phyloP scores from a whole-genome alignment of 1,140 invertebrate species.

The Spodoptera frugiperda region DNA sequence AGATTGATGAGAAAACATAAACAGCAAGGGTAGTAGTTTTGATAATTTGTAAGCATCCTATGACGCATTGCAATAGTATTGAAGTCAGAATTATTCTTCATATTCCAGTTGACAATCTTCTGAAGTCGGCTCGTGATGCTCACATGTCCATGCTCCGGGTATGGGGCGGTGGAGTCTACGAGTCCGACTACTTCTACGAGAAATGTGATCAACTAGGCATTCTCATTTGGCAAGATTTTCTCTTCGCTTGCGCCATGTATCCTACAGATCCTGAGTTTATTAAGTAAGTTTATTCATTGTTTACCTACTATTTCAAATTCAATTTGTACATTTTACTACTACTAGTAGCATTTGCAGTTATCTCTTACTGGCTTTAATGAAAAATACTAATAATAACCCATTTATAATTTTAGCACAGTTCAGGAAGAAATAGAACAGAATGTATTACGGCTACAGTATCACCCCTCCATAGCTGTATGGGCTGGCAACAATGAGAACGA shows the following conservation, averaged over 20 bases:
- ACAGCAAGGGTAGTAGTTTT: too few relatives aligned
- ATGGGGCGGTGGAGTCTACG: slow-evolving; percentile 99
- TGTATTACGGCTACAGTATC: slow-evolving; percentile 93
- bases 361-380: not conserved
- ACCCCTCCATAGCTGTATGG: slow-evolving; percentile 96
- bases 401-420: slow-evolving; percentile 87
- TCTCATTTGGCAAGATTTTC: slow-evolving; percentile 97
- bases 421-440: slow-evolving; percentile 93
- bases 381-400: not conserved
- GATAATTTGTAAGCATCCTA: too few relatives aligned
- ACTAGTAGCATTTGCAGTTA: too few relatives aligned
- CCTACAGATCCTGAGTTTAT: slow-evolving; percentile 92
- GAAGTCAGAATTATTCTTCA: not conserved
- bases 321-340: too few relatives aligned
- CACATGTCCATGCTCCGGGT: slow-evolving; percentile 98
- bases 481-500: slow-evolving; percentile 99
- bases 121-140: slow-evolving; percentile 91
- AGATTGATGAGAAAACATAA: too few relatives aligned
- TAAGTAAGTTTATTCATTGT: slow-evolving; percentile 66
- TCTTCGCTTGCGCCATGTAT: slow-evolving; percentile 99
- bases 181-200: slow-evolving; percentile 96
- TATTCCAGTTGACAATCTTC: slow-evolving; percentile 85
- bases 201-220: slow-evolving; percentile 93
- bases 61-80: not conserved
- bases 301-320: not conserved